Base-by-base conservation (phyloP, 1,140 invertebrate genomes). In the Pseudomyrmex concolor region DNA sequence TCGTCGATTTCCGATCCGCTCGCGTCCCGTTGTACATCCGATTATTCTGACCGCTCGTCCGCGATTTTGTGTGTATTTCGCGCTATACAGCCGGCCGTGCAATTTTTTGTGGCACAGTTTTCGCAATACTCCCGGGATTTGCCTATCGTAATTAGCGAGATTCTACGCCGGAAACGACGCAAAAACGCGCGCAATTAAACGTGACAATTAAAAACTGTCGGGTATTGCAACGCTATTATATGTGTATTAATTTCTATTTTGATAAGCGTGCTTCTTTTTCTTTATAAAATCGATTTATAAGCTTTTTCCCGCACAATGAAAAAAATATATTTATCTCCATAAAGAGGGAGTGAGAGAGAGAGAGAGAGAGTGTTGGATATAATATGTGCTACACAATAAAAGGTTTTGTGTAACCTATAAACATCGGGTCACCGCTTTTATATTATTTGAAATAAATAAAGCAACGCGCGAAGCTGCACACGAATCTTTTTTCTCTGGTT, bases 151-250 rank as follows among this genome's bases (percentile, higher is more conserved):
- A 77, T 77, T 77, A 77, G 17, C 34, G 51, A 59, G 50, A 67
- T 68, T 12, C 73, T 66, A 55, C 48, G 12, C 3, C 17, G 62
- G 34, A 48, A 68, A 12, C 57, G 19, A 74, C 43, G 71, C 19
- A n/a, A 62, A 73, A 73, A 57, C 62, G 62, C 73, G 63, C 43
- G 63, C 19, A 48, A 50, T 15, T 77, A 50, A 13, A 54, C 17
- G 63, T 77, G 55, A 77, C 67, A 77, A 77, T 77, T 77, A 67
- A 77, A 77, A 68, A 77, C 67, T 77, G 63, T 74, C 72, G 57
- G 74, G 54, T 67, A 77, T 77, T 77, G 55, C 66, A 77, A 77
- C 45, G 63, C 74, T 54, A 77, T 77, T 45, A 45, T 77, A 68
- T 67, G 7, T 34, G 50, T 55, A 67, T 57, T 76, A 68, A 55